phyloP scores from a whole-genome alignment of 2,113 vertebrate species.

The Dromas ardeola region DNA sequence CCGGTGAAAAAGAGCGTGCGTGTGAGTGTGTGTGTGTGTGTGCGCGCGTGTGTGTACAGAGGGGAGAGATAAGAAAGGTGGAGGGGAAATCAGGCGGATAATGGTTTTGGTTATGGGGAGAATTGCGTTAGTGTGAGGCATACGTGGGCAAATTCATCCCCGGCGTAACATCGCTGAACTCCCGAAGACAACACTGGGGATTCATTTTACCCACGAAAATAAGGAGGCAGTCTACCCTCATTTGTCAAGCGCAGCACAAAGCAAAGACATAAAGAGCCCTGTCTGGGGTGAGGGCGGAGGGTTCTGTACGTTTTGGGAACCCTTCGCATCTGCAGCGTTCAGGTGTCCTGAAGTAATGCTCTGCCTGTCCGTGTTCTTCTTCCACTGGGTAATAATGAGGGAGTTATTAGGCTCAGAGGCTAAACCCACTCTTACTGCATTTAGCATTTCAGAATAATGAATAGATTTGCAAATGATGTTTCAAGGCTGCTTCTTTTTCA shows the following conservation, averaged over 20 bases:
- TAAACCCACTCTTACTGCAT: slow-evolving; percentile 34
- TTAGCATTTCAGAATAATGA: slow-evolving; percentile 67
- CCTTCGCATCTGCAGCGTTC: neutral
- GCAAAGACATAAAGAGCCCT: neutral
- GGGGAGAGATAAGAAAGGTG: neutral
- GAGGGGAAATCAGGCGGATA: slow-evolving; percentile 17
- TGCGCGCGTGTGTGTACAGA: neutral
- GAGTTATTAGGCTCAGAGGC: slow-evolving; percentile 68
- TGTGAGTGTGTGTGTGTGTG: rapidly evolving
- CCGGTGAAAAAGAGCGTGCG: neutral
- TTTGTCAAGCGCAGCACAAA: slow-evolving; percentile 60
- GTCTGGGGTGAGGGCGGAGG: neutral
- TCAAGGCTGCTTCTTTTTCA: slow-evolving; percentile 51
- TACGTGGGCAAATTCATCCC: slow-evolving; percentile 23
- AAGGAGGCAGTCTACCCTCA: slow-evolving; percentile 20
- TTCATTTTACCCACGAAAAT: slow-evolving; percentile 46
- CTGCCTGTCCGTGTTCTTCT: neutral
- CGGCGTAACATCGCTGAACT: neutral
- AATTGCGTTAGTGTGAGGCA: neutral
- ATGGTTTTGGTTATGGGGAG: slow-evolving; percentile 3
- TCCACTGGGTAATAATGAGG: slow-evolving; percentile 49
- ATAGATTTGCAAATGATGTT: slow-evolving; percentile 66
- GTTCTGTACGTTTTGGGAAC: slow-evolving; percentile 16
- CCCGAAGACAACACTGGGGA: neutral
- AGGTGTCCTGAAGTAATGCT: slow-evolving; percentile 28